A percentile compares a stretch with the other conserved stretches of the same genome.
Evolutionary conservation across 2,888 invertebrate species (phyloP).

Genomic region (Meiosimyza decipiens): DNA sequence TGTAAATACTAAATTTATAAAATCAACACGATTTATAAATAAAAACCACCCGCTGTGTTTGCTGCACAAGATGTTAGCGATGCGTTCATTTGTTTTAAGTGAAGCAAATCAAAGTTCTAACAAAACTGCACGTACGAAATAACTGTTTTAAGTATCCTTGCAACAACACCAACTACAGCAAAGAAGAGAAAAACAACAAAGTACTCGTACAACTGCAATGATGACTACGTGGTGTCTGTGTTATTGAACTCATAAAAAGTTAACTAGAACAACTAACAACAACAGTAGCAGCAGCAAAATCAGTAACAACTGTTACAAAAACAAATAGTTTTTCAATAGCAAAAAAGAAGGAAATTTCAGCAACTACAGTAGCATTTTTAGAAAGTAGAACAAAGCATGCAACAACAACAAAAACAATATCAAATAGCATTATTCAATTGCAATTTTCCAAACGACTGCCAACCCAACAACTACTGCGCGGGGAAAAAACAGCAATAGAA

Average conservation of each 20-base stretch:
- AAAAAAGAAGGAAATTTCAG: not conserved
- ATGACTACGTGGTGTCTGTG: no score
- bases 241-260: not conserved
- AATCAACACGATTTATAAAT: no score
- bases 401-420: conserved; percentile 15
- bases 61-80: no score
- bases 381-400: not conserved
- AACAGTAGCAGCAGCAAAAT: conserved; percentile 1
- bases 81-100: no score
- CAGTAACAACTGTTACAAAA: conserved; percentile 5
- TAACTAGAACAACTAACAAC: not conserved
- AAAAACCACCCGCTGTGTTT: no score
- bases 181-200: no score
- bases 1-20: no score
- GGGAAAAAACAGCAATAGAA: not conserved
- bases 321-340: not conserved
- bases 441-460: conserved; percentile 18
- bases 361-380: not conserved
- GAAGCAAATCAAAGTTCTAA: no score
- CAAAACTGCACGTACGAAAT: no score
- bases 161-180: no score
- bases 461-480: not conserved
- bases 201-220: no score
- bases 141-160: no score
- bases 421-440: conserved; percentile 23